Evolutionary conservation across 2,113 vertebrate genomes (phyloP).

Genomic region (Falcunculus frontatus): DNA sequence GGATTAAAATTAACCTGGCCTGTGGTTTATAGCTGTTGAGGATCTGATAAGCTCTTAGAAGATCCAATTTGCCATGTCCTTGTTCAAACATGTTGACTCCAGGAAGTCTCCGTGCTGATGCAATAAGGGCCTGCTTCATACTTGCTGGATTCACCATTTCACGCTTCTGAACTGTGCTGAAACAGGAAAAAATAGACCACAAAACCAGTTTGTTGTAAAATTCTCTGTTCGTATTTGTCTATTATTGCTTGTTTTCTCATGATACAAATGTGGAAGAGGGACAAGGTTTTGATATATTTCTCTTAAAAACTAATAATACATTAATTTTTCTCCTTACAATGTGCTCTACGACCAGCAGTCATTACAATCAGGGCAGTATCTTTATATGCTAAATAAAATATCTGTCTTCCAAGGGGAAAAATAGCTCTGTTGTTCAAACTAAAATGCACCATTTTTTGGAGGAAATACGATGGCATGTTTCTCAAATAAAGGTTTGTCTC

Average conservation of each 20-base stretch:
- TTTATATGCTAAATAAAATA: background rate
- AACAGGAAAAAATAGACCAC: background rate
- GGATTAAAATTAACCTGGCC: slow-evolving; percentile 82
- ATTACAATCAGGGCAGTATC: background rate
- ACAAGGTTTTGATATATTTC: background rate
- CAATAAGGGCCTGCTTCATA: slow-evolving; percentile 98
- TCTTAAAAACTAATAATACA: background rate
- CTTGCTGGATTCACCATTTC: slow-evolving; percentile 96
- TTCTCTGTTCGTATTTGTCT: background rate
- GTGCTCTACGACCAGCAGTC: background rate
- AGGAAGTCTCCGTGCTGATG: slow-evolving; percentile 91
- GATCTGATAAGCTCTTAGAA: slow-evolving; percentile 94
- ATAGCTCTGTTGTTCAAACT: background rate
- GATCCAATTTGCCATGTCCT: slow-evolving; percentile 95
- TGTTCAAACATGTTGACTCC: slow-evolving; percentile 99
- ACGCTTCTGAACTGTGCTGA: slow-evolving; percentile 91
- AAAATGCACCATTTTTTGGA: background rate
- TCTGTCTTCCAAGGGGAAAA: fast-evolving
- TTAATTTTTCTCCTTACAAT: background rate
- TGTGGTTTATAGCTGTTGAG: slow-evolving; percentile 97
- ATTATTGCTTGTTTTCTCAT: background rate
- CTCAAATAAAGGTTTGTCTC: background rate
- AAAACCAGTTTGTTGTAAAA: background rate
- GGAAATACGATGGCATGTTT: background rate
- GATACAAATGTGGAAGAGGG: background rate